Conservation (phyloP, 2,888 invertebrate genomes). For the Deilephila porcellus region DNA sequence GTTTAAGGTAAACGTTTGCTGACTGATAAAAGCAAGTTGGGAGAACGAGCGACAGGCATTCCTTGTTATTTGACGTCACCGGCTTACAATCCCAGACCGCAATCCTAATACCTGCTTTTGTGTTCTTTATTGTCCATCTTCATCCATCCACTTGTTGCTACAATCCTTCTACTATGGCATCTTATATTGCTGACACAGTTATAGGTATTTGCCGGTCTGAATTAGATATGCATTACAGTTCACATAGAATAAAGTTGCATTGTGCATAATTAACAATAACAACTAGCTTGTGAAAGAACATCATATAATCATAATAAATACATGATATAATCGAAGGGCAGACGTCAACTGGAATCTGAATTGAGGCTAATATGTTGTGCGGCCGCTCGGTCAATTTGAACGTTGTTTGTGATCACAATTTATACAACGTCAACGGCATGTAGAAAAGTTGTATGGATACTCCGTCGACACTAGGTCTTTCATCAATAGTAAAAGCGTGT, state of each 20-base stretch:
- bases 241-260: neutral
- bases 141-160: slow-evolving; percentile 4
- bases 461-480: slow-evolving; percentile 46
- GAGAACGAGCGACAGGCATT: slow-evolving; percentile 59
- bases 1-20: slow-evolving; percentile 35
- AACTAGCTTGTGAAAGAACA: neutral
- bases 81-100: slow-evolving; percentile 50
- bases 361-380: slow-evolving; percentile 9
- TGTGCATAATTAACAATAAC: neutral
- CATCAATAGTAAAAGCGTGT: slow-evolving; percentile 58
- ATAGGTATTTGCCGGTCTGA: neutral
- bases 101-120: slow-evolving; percentile 49
- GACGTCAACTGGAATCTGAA: slow-evolving; percentile 19
- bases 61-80: slow-evolving; percentile 64
- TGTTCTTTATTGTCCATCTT: neutral
- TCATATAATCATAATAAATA: slow-evolving; percentile 30
- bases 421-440: neutral
- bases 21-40: slow-evolving; percentile 59
- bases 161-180: neutral
- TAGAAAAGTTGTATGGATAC: slow-evolving; percentile 42
- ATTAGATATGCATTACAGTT: neutral
- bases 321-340: slow-evolving; percentile 33
- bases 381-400: slow-evolving; percentile 3
- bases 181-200: slow-evolving; percentile 1
- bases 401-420: slow-evolving; percentile 41